phyloP scores from a whole-genome alignment of 2,888 invertebrate genomes.

The Brassicogethes aeneus region DNA sequence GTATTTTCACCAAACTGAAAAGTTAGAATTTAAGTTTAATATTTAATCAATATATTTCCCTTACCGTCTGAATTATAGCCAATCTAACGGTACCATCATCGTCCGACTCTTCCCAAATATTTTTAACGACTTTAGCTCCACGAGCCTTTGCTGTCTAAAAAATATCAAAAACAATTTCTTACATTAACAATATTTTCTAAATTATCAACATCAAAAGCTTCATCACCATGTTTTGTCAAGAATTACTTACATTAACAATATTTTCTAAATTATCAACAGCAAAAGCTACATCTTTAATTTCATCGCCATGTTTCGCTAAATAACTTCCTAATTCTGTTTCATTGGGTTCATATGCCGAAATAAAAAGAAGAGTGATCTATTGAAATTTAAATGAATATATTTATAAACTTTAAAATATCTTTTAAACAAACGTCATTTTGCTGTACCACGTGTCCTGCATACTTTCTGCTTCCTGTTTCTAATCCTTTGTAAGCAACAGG shows the following conservation, averaged over 20 bases:
- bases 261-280: conserved; percentile 86
- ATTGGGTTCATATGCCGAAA: conserved; percentile 79
- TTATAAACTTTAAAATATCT: no score
- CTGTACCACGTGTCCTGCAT: conserved; percentile 77
- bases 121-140: conserved; percentile 78
- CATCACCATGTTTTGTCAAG: no score
- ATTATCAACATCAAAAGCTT: no score
- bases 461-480: conserved; percentile 84
- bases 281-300: conserved; percentile 93
- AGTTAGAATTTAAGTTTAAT: conserved; percentile 11
- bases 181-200: no score
- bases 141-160: conserved; percentile 65
- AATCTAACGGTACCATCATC: conserved; percentile 74
- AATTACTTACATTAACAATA: conserved; percentile 67
- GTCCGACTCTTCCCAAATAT: conserved; percentile 86
- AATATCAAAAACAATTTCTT: conserved; percentile 5
- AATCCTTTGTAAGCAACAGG: conserved; percentile 88
- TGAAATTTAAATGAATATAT: no score
- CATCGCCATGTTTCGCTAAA: conserved; percentile 87
- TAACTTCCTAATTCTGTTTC: conserved; percentile 70
- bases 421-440: conserved; percentile 95
- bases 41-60: conserved; percentile 19
- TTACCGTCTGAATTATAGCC: conserved; percentile 84
- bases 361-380: conserved; percentile 86
- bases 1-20: conserved; percentile 91